Base-by-base conservation (phyloP, 1,140 invertebrate species). In the Eupristina koningsbergeri region DNA sequence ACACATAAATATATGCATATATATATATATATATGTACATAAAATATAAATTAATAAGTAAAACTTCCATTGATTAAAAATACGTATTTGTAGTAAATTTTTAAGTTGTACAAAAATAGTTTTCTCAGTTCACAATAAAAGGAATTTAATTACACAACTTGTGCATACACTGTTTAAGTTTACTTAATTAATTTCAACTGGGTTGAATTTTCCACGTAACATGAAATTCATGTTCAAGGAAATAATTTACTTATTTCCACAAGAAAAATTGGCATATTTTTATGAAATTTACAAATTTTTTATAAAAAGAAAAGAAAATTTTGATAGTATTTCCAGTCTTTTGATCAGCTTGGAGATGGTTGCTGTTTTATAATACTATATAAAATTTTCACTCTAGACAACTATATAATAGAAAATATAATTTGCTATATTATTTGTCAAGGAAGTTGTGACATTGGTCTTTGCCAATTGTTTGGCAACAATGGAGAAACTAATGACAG, bases 401-500 rank as follows among this genome's bases (percentile, higher is more conserved):
- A n/a, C 15, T 75, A n/a, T 6, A 31, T 50, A 9, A 53, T 50
- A 53, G 31, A 50, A 50, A 36, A 1, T 74, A 45, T 19, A 26
- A 0, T 50, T 26, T 22, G 19, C 13, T 73, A n/a, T 29, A 73
- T 73, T 45, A 29, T 50, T 50, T 50, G n/a, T 15, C 31, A 75
- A 75, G 47, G 41, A 34, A 47, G 31, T 50, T 50, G 45, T 50
- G 29, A 53, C 11, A 7, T 53, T 17, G 31, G 1, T 41, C n/a
- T 15, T 75, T 50, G 22, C 58, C 73, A 19, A 58, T 22, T 17
- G 8, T 15, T 8, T 36, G 17, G 74, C 81, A 34, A 22, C 69
- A n/a, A 34, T 53, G 36, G 22, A 79, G 77, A 39, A 26, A 74
- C 85, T 92, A 99, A 94, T 99, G 98, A 93, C 98, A 98, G 92